Evolutionary conservation across 2,113 vertebrate genomes (phyloP).

Genomic region (Ascaphus truei): DNA sequence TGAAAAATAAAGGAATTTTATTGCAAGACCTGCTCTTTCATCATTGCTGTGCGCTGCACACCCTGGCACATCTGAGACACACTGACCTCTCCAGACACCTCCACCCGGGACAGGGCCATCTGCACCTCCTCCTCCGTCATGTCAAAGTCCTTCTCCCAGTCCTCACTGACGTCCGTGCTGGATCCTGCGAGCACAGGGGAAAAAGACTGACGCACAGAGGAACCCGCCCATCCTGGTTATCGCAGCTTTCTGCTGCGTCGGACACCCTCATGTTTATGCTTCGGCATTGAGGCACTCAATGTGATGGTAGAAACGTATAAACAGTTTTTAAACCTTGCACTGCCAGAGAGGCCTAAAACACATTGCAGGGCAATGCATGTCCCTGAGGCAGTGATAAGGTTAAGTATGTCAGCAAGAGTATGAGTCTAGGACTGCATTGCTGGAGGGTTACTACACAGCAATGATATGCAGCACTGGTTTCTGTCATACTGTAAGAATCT

Average conservation of each 20-base stretch:
- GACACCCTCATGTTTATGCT: too few species aligned
- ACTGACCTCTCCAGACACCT: slow-evolving; percentile 81
- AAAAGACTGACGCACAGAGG: neutral
- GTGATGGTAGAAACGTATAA: too few species aligned
- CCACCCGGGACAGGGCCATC: slow-evolving; percentile 83
- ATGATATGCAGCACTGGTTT: too few species aligned
- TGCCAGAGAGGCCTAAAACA: neutral
- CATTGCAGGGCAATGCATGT: neutral
- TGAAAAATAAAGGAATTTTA: too few species aligned
- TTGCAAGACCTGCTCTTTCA: too few species aligned
- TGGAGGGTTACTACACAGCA: too few species aligned
- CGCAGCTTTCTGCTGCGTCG: too few species aligned
- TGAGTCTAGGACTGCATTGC: too few species aligned
- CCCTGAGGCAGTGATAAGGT: neutral
- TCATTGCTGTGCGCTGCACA: too few species aligned
- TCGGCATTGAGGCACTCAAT: too few species aligned
- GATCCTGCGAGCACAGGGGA: slow-evolving; percentile 67
- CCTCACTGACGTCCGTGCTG: slow-evolving; percentile 94
- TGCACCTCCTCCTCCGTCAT: slow-evolving; percentile 98
- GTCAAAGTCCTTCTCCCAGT: slow-evolving; percentile 98
- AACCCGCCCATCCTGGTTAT: neutral
- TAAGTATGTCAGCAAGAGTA: neutral
- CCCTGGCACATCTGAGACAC: fast-evolving
- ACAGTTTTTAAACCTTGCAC: too few species aligned
- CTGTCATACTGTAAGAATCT: too few species aligned